phyloP scores from a whole-genome alignment of 2,113 vertebrate genomes.

The Mesocricetus auratus region DNA sequence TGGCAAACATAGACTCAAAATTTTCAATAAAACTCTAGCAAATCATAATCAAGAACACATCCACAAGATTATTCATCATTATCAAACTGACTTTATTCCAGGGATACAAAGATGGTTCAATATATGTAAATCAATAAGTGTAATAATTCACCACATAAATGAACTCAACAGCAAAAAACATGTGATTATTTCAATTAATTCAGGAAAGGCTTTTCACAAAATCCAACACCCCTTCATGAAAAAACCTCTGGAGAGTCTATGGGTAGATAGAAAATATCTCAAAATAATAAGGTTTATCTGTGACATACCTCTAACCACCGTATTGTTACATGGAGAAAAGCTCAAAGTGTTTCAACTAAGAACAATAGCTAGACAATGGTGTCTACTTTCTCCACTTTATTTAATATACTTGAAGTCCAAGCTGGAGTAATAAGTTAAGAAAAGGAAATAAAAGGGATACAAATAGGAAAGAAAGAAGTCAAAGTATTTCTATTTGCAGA shows the following conservation, averaged over 20 bases:
- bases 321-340: background rate
- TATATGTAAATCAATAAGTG: background rate
- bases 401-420: background rate
- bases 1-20: background rate
- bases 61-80: background rate
- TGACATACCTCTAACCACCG: background rate
- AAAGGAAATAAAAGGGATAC: background rate
- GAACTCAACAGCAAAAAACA: background rate
- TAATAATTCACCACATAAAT: background rate
- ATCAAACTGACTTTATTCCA: background rate
- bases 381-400: background rate
- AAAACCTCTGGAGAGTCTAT: background rate
- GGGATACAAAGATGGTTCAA: background rate
- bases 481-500: background rate
- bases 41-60: background rate
- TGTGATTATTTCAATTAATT: background rate
- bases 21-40: background rate
- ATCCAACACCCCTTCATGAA: background rate
- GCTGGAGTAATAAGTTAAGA: background rate
- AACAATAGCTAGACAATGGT: background rate
- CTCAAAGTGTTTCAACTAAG: background rate
- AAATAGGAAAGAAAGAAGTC: background rate
- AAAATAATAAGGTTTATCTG: background rate
- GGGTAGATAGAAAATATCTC: background rate
- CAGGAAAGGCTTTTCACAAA: background rate